Conservation (phyloP, 2,797 vertebrate genomes). For the Enteromius fasciolatus region DNA sequence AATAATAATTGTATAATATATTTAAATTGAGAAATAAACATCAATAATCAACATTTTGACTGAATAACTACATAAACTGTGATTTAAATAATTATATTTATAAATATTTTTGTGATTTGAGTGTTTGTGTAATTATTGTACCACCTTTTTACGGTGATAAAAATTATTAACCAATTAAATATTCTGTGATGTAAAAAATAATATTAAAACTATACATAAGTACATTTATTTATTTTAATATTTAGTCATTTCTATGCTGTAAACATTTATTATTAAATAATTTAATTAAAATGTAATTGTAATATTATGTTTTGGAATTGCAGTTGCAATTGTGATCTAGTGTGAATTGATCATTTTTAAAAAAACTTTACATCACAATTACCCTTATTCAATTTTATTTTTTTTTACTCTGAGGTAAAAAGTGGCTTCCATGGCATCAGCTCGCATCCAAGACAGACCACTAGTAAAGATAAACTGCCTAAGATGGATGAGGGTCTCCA, state of each 20-base stretch:
- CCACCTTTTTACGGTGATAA: too few relatives aligned
- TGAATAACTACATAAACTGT: not conserved
- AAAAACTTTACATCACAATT: not conserved
- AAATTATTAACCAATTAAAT: too few relatives aligned
- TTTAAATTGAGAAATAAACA: not conserved
- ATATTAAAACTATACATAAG: not conserved
- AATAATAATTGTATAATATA: not conserved
- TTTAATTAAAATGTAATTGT: not conserved
- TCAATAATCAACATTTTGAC: not conserved
- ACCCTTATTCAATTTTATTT: too few relatives aligned
- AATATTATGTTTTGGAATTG: not conserved
- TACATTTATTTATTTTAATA: not conserved
- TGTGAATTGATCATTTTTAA: not conserved
- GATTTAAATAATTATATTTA: not conserved
- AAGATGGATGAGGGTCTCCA: slow-evolving; percentile 19
- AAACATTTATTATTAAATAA: not conserved
- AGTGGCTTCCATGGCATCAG: not conserved
- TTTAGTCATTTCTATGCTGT: too few relatives aligned
- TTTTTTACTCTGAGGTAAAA: too few relatives aligned
- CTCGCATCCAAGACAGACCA: not conserved
- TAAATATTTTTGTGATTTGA: not conserved
- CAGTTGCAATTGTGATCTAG: not conserved
- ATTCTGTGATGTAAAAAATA: too few relatives aligned
- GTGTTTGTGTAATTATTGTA: not conserved
- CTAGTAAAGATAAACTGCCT: not conserved